These are phyloP conservation scores for Julus scanicus DNA, from an alignment of 2,888 invertebrate species.

Conservation along the genomic window DNA sequence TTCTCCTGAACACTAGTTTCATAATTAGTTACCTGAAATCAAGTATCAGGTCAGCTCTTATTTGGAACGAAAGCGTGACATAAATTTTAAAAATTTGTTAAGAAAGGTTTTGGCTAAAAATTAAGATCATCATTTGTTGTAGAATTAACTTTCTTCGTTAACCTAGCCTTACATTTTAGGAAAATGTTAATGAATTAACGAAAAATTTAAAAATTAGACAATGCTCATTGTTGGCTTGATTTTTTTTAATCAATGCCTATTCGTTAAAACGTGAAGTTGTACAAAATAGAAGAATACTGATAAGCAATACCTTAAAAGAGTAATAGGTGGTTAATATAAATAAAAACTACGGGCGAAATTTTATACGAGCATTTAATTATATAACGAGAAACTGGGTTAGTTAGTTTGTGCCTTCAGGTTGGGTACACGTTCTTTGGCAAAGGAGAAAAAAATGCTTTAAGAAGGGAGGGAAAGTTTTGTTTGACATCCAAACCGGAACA, in stretches of 20 bases:
- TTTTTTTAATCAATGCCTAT: not conserved
- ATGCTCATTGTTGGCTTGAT: not conserved
- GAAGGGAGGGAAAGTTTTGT: slow-evolving; percentile 49
- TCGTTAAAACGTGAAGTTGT: not conserved
- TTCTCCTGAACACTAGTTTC: not conserved
- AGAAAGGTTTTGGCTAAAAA: not conserved
- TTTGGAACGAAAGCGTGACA: slow-evolving; percentile 5
- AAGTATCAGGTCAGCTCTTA: slow-evolving; percentile 1
- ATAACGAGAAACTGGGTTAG: slow-evolving; percentile 49
- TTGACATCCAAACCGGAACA: slow-evolving; percentile 52
- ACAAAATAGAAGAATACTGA: not conserved
- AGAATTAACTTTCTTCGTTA: not conserved
- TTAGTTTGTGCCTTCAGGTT: slow-evolving; percentile 50
- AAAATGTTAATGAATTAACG: slow-evolving; percentile 35
- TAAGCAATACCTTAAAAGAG: not conserved
- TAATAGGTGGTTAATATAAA: not conserved
- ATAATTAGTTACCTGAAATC: not conserved
- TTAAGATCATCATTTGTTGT: not conserved
- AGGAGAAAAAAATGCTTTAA: slow-evolving; percentile 4
- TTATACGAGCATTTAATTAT: slow-evolving; percentile 30
- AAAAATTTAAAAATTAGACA: slow-evolving; percentile 1
- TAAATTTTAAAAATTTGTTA: not conserved
- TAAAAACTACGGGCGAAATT: slow-evolving; percentile 17
- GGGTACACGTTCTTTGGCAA: slow-evolving; percentile 40
- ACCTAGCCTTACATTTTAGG: not conserved